Percentiles rank a stretch among this genome's conserved stretches.
These are phyloP conservation scores for Rosalia funebris DNA, from an alignment of 2,888 invertebrate genomes.

Conservation along the genomic window DNA sequence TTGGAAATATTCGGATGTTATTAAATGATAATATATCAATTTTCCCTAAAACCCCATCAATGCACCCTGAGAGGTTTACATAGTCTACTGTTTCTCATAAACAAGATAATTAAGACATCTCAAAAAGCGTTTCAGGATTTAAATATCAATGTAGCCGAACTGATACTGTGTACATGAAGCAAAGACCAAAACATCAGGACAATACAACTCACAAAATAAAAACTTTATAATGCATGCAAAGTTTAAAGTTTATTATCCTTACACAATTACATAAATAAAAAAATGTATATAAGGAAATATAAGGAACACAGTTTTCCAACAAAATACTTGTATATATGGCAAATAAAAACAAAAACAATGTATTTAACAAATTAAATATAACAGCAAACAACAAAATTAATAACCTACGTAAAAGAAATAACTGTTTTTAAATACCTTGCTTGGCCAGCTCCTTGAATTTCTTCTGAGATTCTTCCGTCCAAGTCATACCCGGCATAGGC, in stretches of 20 bases:
- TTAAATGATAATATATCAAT: too few relatives aligned
- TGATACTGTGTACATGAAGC: too few relatives aligned
- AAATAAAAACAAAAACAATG: background rate
- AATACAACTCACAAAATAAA: conserved; percentile 24
- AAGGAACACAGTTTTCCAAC: background rate
- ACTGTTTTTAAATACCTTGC: conserved; percentile 36
- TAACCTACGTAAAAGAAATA: background rate
- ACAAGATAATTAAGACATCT: too few relatives aligned
- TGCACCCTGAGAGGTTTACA: too few relatives aligned
- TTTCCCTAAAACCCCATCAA: too few relatives aligned
- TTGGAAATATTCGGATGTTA: too few relatives aligned
- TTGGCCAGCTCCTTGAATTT: conserved; percentile 36
- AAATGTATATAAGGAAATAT: background rate
- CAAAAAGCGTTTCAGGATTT: too few relatives aligned
- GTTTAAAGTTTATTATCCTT: conserved; percentile 13
- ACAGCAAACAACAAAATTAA: conserved; percentile 1
- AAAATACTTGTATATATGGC: background rate
- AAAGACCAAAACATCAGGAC: too few relatives aligned
- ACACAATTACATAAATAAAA: background rate
- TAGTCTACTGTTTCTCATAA: too few relatives aligned
- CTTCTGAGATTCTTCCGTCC: conserved; percentile 27
- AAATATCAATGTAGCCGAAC: too few relatives aligned
- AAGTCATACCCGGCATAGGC: conserved; percentile 16
- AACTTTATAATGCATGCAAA: conserved; percentile 14
- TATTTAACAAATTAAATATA: conserved; percentile 6